Conservation (phyloP, 1,140 invertebrate species). For the Andricus grossulariae region DNA sequence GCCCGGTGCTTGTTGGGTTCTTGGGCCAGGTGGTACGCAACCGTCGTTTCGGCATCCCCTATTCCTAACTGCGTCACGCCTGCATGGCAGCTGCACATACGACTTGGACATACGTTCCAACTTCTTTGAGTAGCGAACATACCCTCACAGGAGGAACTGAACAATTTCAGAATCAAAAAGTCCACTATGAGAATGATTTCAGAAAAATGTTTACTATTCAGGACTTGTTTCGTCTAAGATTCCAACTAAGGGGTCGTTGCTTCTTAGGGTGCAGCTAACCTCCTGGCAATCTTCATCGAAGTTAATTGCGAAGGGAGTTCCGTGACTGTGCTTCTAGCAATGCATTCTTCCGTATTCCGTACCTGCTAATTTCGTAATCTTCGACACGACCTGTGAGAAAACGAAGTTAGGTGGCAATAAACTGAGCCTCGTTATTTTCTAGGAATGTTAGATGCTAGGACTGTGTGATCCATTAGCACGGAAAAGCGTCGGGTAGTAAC, state of each 20-base stretch:
- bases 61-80: slow-evolving; percentile 59
- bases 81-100: slow-evolving; percentile 64
- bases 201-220: not conserved
- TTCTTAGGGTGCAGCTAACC: slow-evolving; percentile 1
- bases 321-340: slow-evolving; percentile 42
- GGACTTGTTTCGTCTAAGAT: not conserved
- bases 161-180: slow-evolving; percentile 14
- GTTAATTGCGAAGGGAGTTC: slow-evolving; percentile 53
- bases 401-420: slow-evolving; percentile 41
- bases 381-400: slow-evolving; percentile 32
- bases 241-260: slow-evolving; percentile 18
- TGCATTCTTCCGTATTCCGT: slow-evolving; percentile 44
- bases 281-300: slow-evolving; percentile 47
- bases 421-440: slow-evolving; percentile 14
- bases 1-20: slow-evolving; percentile 63
- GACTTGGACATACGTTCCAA: slow-evolving; percentile 43
- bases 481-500: slow-evolving; percentile 40
- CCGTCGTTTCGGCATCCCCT: slow-evolving; percentile 68
- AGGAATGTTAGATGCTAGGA: not conserved
- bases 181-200: not conserved
- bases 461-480: not conserved
- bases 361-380: slow-evolving; percentile 54
- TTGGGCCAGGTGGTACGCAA: slow-evolving; percentile 72
- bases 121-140: not conserved
- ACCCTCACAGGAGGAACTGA: not conserved